These are phyloP conservation scores for Neoaliturus tenellus DNA, from an alignment of 2,888 invertebrate species.

Conservation along the genomic window DNA sequence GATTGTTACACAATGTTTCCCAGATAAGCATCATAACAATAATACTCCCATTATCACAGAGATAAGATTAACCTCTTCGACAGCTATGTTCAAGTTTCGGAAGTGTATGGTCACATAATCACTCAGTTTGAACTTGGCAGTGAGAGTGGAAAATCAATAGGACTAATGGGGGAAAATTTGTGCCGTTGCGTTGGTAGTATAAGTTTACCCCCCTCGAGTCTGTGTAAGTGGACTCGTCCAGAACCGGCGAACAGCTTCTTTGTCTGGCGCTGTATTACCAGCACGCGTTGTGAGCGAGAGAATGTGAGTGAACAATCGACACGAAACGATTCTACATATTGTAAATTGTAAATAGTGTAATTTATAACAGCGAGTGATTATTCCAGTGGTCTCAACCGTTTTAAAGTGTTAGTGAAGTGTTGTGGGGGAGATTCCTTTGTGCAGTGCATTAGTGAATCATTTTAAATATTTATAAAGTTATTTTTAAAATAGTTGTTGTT, in stretches of 20 bases:
- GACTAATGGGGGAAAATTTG: constrained; percentile 38
- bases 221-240: constrained; percentile 54
- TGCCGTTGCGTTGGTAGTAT: constrained; percentile 50
- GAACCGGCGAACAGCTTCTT: constrained; percentile 57
- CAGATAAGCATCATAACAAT: background rate
- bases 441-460: constrained; percentile 32
- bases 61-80: constrained; percentile 25
- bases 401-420: constrained; percentile 22
- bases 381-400: constrained; percentile 10
- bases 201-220: constrained; percentile 46
- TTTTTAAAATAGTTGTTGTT: constrained; percentile 30
- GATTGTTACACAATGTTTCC: background rate
- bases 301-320: constrained; percentile 54
- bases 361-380: constrained; percentile 53
- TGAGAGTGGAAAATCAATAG: constrained; percentile 58
- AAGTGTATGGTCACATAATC: constrained; percentile 19
- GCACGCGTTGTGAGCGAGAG: constrained; percentile 57
- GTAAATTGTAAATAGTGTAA: constrained; percentile 57
- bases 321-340: constrained; percentile 23
- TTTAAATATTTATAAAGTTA: constrained; percentile 1
- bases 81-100: constrained; percentile 21
- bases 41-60: background rate
- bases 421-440: constrained; percentile 41
- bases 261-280: constrained; percentile 56
- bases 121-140: constrained; percentile 55